Percentiles rank a stretch among this genome's conserved stretches.
Evolutionary conservation across 2,797 vertebrate species (phyloP).

Genomic region (Psittacula echo): DNA sequence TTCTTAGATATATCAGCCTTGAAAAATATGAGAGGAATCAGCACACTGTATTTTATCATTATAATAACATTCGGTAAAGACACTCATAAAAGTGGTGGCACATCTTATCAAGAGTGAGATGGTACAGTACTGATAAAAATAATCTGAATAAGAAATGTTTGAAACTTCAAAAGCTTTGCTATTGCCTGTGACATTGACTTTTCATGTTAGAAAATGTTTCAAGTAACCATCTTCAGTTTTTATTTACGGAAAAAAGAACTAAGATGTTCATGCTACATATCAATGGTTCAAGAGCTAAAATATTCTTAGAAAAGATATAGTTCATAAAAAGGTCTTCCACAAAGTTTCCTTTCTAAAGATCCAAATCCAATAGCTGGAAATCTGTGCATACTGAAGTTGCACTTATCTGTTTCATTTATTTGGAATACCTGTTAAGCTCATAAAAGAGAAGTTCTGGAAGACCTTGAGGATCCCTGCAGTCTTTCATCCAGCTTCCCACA

Average conservation of each 20-base stretch:
- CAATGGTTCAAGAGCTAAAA: constrained; percentile 29
- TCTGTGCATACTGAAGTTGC: not conserved
- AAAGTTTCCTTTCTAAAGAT: constrained; percentile 39
- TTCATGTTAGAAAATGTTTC: constrained; percentile 53
- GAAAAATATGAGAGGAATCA: constrained; percentile 30
- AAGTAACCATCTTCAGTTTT: constrained; percentile 54
- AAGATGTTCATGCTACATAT: constrained; percentile 20
- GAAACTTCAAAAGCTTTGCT: constrained; percentile 51
- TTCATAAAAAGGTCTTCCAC: constrained; percentile 38
- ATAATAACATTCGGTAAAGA: constrained; percentile 44
- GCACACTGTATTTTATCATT: constrained; percentile 35
- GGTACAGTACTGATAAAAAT: constrained; percentile 55
- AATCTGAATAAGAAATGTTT: constrained; percentile 50
- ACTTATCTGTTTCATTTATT: not conserved
- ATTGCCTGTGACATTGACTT: constrained; percentile 50
- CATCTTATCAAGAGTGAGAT: constrained; percentile 43
- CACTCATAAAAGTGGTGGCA: constrained; percentile 4
- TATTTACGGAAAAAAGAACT: constrained; percentile 50
- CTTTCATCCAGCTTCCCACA: not conserved
- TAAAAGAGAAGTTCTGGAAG: not conserved
- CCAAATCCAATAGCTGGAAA: not conserved
- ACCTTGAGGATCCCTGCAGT: not conserved
- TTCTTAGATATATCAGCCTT: constrained; percentile 16
- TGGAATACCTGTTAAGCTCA: not conserved
- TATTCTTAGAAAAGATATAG: constrained; percentile 23